Evolutionary conservation across 2,888 invertebrate species (phyloP), one percentile per base, ranked within the genome.

Genomic region (Cephalotes varians): DNA sequence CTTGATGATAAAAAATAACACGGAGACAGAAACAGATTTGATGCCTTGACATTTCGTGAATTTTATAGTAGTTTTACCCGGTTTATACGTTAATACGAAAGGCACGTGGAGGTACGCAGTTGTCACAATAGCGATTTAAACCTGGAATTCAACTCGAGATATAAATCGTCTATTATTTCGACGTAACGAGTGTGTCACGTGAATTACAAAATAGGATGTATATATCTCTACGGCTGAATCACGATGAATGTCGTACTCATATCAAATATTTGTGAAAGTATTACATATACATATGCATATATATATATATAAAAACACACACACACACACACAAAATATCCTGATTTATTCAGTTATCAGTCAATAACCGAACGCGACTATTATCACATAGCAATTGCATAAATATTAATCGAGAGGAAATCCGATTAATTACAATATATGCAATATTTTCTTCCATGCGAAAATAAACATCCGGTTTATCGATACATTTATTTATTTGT

Each of bases 401-500:
- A 56, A 71, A 79, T 71, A 58, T 71, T 58, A 44, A 71, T 47
- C 2, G 12, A 28, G 44, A 28, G 15, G 44, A 1, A 67, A 71
- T 44, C 31, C 44, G 28, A 79, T 79, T 69, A 79, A 71, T 79
- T 58, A 25, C 56, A 47, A 71, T 47, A 47, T 34, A 21, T 56
- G 31, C 31, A 21, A 56, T 67, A 65, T 56, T 67, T 25, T 56
- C 15, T 10, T 21, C 31, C 9, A 28, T 12, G 40, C 31, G n/a
- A 37, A 21, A 54, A 71, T 69, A 47, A 79, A 69, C 44, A 79
- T 44, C 10, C 44, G 44, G 28, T 40, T 65, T 37, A 18, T 51
- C 40, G 10, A 4, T 44, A 5, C 56, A 18, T 69, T 56, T 69
- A 58, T 77, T 77, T 47, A 40, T 71, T 25, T 10, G 21, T 18